Evolutionary conservation across 2,888 invertebrate genomes (phyloP), one percentile per base, ranked within the genome.

Genomic region (Herminia tarsipennalis): DNA sequence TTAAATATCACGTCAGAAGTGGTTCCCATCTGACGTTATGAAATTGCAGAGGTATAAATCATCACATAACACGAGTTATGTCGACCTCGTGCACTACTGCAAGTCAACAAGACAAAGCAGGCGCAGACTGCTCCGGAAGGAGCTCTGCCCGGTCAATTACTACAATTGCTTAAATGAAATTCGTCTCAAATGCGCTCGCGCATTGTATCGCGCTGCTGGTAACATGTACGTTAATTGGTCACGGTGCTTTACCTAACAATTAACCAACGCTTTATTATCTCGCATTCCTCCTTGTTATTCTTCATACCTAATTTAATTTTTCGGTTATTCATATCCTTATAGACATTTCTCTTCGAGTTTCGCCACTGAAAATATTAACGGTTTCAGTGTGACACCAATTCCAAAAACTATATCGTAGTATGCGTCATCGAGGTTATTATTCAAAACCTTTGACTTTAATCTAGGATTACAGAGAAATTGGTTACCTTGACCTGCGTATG

Each of bases 141-240:
- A 81, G 79, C 71, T 62, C 69, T 70, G 78, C 76, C 78, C 73
- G 77, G 72, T 80, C 88, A 91, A 90, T 91, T 91, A 89, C 86
- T 69, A 80, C 88, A 90, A 90, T 89, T 89, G 90, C 83, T 86
- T 78, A 83, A 90, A 89, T 88, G 85, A 86, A 87, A 87, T 88
- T 86, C 84, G 86, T 85, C 85, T 86, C 78, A 73, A 74, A 76
- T 78, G 76, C 72, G 72, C 76, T 55, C 70, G 75, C 78, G 76
- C 74, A 70, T 72, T 73, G 73, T 69, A 71, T 71, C 58, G 64
- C 66, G 59, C 73, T 66, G 59, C 66, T 55, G 62, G 73, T 73
- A 73, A 63, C 67, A 68, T 67, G 52, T 51, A 66, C 82, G 79
- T 78, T 88, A 89, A 89, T 89, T 89, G 88, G 90, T 86, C 88